Conservation (phyloP, 1,140 invertebrate species). For the Drosophila orosa region DNA sequence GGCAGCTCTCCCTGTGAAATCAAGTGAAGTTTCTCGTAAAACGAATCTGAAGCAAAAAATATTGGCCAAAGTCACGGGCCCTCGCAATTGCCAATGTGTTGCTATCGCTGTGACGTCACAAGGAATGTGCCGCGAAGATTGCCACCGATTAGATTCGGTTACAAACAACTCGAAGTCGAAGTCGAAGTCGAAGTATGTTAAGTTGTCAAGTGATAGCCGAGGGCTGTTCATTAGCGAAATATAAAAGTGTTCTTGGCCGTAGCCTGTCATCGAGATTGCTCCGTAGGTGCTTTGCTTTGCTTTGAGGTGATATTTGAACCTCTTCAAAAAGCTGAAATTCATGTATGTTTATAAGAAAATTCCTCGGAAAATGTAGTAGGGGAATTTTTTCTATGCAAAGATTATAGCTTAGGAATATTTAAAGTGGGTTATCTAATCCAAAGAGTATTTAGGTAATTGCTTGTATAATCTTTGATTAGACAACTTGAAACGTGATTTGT, state of each 20-base stretch:
- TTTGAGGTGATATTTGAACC: neutral
- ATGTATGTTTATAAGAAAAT: slow-evolving; percentile 7
- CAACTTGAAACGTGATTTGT: neutral
- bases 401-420: slow-evolving; percentile 6
- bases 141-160: slow-evolving; percentile 65
- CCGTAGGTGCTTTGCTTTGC: neutral
- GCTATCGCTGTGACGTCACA: slow-evolving; percentile 68
- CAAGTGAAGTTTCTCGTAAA: slow-evolving; percentile 19
- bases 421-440: slow-evolving; percentile 1
- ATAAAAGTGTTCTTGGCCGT: slow-evolving; percentile 16
- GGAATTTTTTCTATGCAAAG: slow-evolving; percentile 6
- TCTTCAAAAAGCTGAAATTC: slow-evolving; percentile 15
- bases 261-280: slow-evolving; percentile 24
- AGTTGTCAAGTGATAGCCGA: slow-evolving; percentile 45
- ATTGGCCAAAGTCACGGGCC: slow-evolving; percentile 39
- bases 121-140: slow-evolving; percentile 57
- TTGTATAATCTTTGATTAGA: neutral
- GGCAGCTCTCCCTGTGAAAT: neutral
- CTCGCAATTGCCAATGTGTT: slow-evolving; percentile 8
- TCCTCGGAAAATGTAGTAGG: slow-evolving; percentile 2
- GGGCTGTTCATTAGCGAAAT: slow-evolving; percentile 47
- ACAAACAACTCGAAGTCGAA: slow-evolving; percentile 37
- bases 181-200: slow-evolving; percentile 41
- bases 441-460: neutral
- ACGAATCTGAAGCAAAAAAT: slow-evolving; percentile 1